A percentile compares a stretch with the other conserved stretches of the same genome.
phyloP scores from a whole-genome alignment of 1,140 invertebrate genomes.

The Heliconius hermathena region DNA sequence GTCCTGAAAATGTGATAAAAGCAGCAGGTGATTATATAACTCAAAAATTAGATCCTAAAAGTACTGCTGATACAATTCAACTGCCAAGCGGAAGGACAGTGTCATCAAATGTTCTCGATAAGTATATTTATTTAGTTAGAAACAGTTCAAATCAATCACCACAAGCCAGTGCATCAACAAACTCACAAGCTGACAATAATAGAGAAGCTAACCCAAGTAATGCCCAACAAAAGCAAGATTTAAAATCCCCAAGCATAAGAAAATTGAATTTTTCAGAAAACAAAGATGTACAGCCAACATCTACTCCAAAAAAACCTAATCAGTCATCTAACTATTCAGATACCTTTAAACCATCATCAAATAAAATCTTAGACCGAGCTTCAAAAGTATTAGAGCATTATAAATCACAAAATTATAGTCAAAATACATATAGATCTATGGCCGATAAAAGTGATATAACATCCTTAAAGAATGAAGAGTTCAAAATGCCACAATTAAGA shows the following conservation, averaged over 20 bases:
- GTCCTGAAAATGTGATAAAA: constrained; percentile 67
- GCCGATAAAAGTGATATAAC: constrained; percentile 50
- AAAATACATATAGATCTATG: constrained; percentile 49
- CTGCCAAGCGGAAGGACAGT: constrained; percentile 65
- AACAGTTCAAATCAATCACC: constrained; percentile 43
- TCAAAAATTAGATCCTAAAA: constrained; percentile 59
- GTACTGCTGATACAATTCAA: constrained; percentile 53
- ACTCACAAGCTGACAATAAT: constrained; percentile 30
- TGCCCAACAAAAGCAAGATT: constrained; percentile 43
- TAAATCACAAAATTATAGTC: constrained; percentile 58
- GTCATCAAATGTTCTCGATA: constrained; percentile 64
- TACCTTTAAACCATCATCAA: constrained; percentile 64
- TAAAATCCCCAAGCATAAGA: constrained; percentile 59
- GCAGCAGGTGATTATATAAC: constrained; percentile 67
- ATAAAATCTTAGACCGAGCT: constrained; percentile 69
- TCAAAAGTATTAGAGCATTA: constrained; percentile 73
- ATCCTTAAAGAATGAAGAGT: constrained; percentile 62
- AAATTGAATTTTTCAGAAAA: constrained; percentile 66
- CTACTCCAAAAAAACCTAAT: constrained; percentile 62
- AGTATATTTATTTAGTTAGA: constrained; percentile 76
- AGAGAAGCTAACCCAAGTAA: constrained; percentile 34
- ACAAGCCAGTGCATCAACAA: constrained; percentile 40
- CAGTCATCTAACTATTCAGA: constrained; percentile 50
- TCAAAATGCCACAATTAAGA: constrained; percentile 75
- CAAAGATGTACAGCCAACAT: constrained; percentile 69